A percentile compares a stretch with the other conserved stretches of the same genome.
These are phyloP conservation scores for Hypena proboscidalis DNA, from an alignment of 2,888 invertebrate species.

Conservation along the genomic window DNA sequence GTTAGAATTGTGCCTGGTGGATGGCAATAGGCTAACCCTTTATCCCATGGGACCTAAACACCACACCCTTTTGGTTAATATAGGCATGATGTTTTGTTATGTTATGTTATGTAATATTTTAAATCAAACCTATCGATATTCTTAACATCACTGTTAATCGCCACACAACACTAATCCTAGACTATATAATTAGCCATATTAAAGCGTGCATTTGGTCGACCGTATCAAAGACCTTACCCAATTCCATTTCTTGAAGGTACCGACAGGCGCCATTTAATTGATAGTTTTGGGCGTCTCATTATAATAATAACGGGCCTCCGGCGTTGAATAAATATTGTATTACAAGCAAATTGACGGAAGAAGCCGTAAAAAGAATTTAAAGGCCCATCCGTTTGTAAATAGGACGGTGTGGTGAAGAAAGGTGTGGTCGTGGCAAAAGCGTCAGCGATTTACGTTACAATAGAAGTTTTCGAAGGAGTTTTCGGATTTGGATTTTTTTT, in stretches of 20 bases:
- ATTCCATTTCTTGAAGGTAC: conserved; percentile 51
- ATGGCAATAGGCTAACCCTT: no score
- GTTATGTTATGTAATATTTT: no score
- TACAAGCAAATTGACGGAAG: conserved; percentile 77
- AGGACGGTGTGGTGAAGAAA: conserved; percentile 23
- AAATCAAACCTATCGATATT: neutral
- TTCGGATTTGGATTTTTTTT: no score
- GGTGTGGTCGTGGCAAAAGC: conserved; percentile 20
- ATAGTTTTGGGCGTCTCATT: conserved; percentile 72
- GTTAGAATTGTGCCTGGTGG: no score
- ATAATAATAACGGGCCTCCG: conserved; percentile 67
- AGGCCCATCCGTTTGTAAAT: conserved; percentile 32
- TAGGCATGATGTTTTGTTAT: no score
- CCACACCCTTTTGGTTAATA: no score
- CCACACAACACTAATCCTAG: conserved; percentile 20
- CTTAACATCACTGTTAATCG: neutral
- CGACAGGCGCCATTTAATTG: conserved; percentile 77
- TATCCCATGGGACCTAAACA: no score
- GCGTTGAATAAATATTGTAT: conserved; percentile 77
- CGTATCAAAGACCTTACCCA: conserved; percentile 57
- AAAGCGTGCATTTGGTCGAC: conserved; percentile 36
- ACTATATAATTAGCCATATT: conserved; percentile 46
- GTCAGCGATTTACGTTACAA: neutral
- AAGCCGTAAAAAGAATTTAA: conserved; percentile 55
- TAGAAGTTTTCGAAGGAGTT: no score